Conservation (phyloP, 2,888 invertebrate species). For the Limnephilus rhombicus region DNA sequence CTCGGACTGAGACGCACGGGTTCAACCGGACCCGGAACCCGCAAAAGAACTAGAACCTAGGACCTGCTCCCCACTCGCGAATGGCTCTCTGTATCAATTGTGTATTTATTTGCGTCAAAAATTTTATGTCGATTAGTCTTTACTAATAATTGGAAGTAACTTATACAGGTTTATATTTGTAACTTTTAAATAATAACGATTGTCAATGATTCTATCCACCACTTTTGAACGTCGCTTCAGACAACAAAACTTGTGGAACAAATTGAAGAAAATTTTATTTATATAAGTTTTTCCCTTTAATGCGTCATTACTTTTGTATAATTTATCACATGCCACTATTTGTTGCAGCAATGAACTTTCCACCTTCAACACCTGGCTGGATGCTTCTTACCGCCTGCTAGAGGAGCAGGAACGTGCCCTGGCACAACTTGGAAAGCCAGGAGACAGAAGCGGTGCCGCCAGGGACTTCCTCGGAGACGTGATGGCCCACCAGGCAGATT, state of each 20-base stretch:
- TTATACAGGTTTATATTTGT: no score
- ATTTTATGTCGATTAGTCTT: background rate
- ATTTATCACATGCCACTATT: background rate
- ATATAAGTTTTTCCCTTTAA: background rate
- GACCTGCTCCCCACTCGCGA: no score
- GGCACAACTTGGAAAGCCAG: slow-evolving; percentile 85
- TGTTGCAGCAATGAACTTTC: slow-evolving; percentile 83
- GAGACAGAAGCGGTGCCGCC: slow-evolving; percentile 85
- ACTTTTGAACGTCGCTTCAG: background rate
- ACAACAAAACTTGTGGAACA: background rate
- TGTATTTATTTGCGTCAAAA: background rate
- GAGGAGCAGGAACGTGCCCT: slow-evolving; percentile 92
- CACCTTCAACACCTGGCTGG: slow-evolving; percentile 91
- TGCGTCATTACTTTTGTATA: background rate
- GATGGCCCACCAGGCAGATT: slow-evolving; percentile 96
- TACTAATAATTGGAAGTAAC: no score
- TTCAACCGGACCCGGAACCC: no score
- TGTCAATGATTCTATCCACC: background rate
- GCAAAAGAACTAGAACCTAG: no score
- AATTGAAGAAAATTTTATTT: background rate
- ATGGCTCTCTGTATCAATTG: no score
- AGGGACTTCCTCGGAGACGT: slow-evolving; percentile 95
- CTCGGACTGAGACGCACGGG: no score
- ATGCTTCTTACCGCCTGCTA: slow-evolving; percentile 86
- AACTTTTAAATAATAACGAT: background rate